Evolutionary conservation across 2,888 invertebrate species (phyloP).

Genomic region (Polydesmus complanatus): DNA sequence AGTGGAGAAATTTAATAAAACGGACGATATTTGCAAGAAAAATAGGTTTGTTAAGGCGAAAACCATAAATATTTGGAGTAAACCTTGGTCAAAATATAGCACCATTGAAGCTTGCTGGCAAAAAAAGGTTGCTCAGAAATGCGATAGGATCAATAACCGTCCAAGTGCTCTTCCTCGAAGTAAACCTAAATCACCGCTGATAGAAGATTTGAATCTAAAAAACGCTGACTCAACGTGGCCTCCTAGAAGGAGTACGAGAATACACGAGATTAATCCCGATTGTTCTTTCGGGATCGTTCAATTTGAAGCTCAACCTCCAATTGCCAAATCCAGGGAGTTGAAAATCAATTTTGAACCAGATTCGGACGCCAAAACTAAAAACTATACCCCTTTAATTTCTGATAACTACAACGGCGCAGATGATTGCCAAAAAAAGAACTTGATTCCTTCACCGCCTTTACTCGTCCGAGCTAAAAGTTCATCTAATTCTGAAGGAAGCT

Average conservation of each 20-base stretch:
- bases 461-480: constrained; percentile 1
- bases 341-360: background rate
- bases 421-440: background rate
- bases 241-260: background rate
- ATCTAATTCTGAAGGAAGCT: constrained; percentile 9
- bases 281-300: background rate
- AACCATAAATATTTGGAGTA: background rate
- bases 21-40: background rate
- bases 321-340: background rate
- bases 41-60: background rate
- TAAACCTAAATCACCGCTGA: background rate
- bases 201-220: background rate
- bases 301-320: background rate
- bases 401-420: background rate
- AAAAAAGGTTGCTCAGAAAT: background rate
- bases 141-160: background rate
- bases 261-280: background rate
- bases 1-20: constrained; percentile 14
- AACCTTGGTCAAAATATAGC: constrained; percentile 3
- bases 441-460: background rate
- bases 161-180: background rate
- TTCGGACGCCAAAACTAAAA: background rate
- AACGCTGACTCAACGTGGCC: background rate
- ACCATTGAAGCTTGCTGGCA: background rate
- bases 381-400: background rate